These are phyloP conservation scores for Gymnogyps californianus DNA, from an alignment of 2,113 vertebrate genomes.

Conservation along the genomic window DNA sequence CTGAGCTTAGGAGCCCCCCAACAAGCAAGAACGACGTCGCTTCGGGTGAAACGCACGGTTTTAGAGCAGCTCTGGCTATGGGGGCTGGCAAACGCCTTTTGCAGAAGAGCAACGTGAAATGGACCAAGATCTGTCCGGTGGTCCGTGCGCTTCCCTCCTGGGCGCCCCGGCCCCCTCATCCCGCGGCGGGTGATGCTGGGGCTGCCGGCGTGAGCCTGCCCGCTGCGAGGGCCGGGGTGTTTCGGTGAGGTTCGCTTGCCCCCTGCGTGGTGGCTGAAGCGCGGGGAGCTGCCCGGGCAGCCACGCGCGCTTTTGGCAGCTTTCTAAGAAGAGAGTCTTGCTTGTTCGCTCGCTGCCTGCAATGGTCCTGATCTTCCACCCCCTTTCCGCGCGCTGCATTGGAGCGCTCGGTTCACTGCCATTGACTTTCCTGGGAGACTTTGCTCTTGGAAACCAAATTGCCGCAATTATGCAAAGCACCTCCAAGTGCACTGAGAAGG, in stretches of 20 bases:
- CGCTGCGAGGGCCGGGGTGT: fast-evolving
- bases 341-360: no score
- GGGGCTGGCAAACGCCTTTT: background rate
- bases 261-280: fast-evolving
- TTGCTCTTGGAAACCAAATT: background rate
- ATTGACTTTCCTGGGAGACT: background rate
- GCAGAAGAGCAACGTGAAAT: fast-evolving
- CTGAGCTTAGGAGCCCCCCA: background rate
- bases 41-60: fast-evolving
- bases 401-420: fast-evolving
- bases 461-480: background rate
- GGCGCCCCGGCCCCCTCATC: fast-evolving
- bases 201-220: background rate
- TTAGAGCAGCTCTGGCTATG: background rate
- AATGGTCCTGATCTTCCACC: fast-evolving
- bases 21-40: fast-evolving
- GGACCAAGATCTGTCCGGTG: no score
- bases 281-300: background rate
- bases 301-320: background rate
- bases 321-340: background rate
- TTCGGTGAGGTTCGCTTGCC: background rate
- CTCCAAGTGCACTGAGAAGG: fast-evolving
- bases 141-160: fast-evolving
- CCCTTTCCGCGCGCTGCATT: fast-evolving
- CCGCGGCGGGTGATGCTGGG: fast-evolving